Evolutionary conservation across 2,797 vertebrate species (phyloP).

Genomic region (Eidolon dupreanum): DNA sequence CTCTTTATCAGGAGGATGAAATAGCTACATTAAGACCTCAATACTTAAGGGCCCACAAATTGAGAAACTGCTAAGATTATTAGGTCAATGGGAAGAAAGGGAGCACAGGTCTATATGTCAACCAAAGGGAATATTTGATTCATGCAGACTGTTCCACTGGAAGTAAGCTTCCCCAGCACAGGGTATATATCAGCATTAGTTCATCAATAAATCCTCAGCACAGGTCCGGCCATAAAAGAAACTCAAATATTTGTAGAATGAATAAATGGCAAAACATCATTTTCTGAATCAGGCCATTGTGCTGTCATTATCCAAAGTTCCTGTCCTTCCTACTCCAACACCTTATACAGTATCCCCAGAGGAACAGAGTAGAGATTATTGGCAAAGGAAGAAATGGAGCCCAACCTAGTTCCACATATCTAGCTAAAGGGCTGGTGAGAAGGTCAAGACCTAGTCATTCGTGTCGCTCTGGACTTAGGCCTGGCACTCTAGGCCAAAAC

Average conservation of each 20-base stretch:
- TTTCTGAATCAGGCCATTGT: background rate
- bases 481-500: background rate
- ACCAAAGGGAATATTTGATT: background rate
- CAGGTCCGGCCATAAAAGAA: background rate
- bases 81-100: background rate
- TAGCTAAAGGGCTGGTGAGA: background rate
- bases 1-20: background rate
- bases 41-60: background rate
- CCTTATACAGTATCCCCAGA: background rate
- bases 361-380: background rate
- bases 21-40: background rate
- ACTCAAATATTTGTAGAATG: background rate
- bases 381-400: background rate
- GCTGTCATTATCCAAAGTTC: background rate
- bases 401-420: background rate
- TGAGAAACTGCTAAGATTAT: background rate
- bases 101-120: background rate
- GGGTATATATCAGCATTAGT: background rate
- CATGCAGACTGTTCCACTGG: background rate
- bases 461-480: background rate
- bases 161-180: background rate
- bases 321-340: background rate
- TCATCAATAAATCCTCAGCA: background rate
- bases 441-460: background rate
- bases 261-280: background rate